Evolutionary conservation across 2,888 invertebrate genomes (phyloP).

Genomic region (Heteromurus nitidus): DNA sequence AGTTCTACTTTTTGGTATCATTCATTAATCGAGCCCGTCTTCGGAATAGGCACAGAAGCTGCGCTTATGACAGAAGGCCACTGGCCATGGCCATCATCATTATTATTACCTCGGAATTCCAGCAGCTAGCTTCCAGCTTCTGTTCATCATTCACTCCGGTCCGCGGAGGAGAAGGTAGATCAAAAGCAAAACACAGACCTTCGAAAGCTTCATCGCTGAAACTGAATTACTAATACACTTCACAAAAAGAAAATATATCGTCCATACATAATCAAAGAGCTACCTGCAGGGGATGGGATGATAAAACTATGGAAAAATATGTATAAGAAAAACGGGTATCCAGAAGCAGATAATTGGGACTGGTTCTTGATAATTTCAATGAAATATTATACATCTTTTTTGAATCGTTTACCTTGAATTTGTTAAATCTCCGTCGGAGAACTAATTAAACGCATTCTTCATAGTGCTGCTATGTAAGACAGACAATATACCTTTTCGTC

Average conservation of each 20-base stretch:
- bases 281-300: not conserved
- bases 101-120: slow-evolving; percentile 58
- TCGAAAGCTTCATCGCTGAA: no score
- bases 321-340: no score
- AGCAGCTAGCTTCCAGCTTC: slow-evolving; percentile 45
- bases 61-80: slow-evolving; percentile 51
- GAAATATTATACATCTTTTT: slow-evolving; percentile 8
- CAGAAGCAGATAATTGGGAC: slow-evolving; percentile 16
- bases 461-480: no score
- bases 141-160: slow-evolving; percentile 33
- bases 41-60: slow-evolving; percentile 48
- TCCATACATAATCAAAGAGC: not conserved
- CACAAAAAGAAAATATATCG: not conserved
- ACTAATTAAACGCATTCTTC: no score
- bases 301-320: not conserved
- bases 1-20: slow-evolving; percentile 25
- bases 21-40: slow-evolving; percentile 12
- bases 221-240: not conserved
- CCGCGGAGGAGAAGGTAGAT: not conserved
- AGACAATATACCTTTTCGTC: no score
- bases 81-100: slow-evolving; percentile 51
- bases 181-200: not conserved
- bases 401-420: not conserved
- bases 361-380: slow-evolving; percentile 15
- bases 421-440: not conserved